Base-by-base conservation (phyloP, 2,113 vertebrate species). In the Myanophis thanlyinensis region DNA sequence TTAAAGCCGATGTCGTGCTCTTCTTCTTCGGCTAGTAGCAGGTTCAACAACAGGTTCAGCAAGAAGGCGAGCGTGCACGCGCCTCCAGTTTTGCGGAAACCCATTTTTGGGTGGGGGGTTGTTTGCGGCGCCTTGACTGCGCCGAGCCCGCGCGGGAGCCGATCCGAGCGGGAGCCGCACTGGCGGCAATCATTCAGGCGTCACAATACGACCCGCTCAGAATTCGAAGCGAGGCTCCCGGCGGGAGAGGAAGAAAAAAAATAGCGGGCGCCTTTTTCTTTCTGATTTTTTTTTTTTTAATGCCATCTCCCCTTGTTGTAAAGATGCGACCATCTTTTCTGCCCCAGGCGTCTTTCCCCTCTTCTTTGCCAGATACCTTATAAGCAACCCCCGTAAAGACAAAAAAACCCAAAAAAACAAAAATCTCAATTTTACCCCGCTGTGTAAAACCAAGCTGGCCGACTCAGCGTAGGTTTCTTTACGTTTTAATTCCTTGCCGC, bases 151-250 rank as follows among this genome's bases (percentile, higher is more conserved):
- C 84, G 52, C 18, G 20, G 90, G 91, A 87, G 46, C 53, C 35
- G 89, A 54, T 23, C n/a, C 20, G 20, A 13, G 51, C 15, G 92
- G 51, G 30, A 49, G 40, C 47, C 90, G 3, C 20, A 25, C 46
- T 35, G 90, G 18, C 8, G 30, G 92, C 89, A 67, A 73, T 90
- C 67, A 85, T 47, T 5, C 51, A 40, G 2, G 56, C 92, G 89
- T 96, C 94, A 94, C 92, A 92, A 67, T 5, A 52, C 30, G 10
- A 25, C 44, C 52, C 4, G 62, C 51, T 47, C 85, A 62, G 89
- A 0, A 12, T 67, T 94, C 89, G n/a, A 90, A n/a, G 15, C 8
- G 6, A 0, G 11, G 22, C 35, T 46, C 53, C 13, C 3, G 11
- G 85, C 25, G 23, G 85, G 85, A 48, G 40, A 25, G 84, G 20